A percentile compares a stretch with the other conserved stretches of the same genome.
Evolutionary conservation across 2,797 vertebrate species (phyloP).

Genomic region (Cirrhinus mrigala): DNA sequence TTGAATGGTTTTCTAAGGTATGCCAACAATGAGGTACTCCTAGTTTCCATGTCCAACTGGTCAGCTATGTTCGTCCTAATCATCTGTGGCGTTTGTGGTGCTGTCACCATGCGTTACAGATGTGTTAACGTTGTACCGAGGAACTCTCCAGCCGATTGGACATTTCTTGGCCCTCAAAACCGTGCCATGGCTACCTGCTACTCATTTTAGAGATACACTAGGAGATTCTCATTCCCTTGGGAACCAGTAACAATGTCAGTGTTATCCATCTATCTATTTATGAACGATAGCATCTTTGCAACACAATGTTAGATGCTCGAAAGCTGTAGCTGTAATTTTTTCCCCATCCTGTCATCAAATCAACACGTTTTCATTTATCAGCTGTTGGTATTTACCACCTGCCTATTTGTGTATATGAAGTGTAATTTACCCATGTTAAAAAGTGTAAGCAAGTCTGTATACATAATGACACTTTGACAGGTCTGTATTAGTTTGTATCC

Average conservation of each 20-base stretch:
- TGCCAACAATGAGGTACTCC: conserved; percentile 48
- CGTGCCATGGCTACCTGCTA: conserved; percentile 48
- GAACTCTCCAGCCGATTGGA: conserved; percentile 30
- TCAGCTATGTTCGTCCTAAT: conserved; percentile 48
- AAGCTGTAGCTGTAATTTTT: not conserved
- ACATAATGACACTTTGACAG: not conserved
- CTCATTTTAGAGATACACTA: conserved; percentile 1
- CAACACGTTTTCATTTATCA: not conserved
- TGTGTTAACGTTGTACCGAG: conserved; percentile 32
- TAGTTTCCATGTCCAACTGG: conserved; percentile 55
- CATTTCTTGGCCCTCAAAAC: conserved; percentile 33
- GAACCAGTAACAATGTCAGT: not conserved
- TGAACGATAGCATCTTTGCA: not conserved
- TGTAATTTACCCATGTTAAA: conserved; percentile 1
- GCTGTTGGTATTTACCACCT: conserved; percentile 13
- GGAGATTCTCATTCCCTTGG: conserved; percentile 32
- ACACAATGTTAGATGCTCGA: not conserved
- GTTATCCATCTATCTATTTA: not conserved
- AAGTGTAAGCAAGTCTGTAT: not conserved
- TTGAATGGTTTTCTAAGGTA: conserved; percentile 48
- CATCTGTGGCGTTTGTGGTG: conserved; percentile 36
- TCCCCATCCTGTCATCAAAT: not conserved
- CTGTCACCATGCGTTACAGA: not conserved
- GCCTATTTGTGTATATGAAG: not conserved
- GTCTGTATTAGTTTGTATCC: not conserved